These are phyloP conservation scores for Diaprepes abbreviatus DNA, from an alignment of 2,888 invertebrate species.

Conservation along the genomic window DNA sequence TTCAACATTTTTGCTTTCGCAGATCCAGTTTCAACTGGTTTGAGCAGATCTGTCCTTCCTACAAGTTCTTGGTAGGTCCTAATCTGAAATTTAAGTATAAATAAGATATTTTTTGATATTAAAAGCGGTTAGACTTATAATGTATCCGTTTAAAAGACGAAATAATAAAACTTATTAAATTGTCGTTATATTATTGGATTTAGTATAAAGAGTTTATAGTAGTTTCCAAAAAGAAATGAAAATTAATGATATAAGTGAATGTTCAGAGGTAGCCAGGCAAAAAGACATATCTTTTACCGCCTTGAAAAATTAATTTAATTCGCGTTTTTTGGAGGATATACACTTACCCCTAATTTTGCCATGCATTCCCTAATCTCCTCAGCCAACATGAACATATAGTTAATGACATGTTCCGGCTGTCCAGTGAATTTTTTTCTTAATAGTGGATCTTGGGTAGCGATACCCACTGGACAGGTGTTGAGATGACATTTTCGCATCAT, in stretches of 20 bases:
- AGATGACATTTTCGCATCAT: conserved; percentile 99
- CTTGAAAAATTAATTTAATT: no score
- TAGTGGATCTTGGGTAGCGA: conserved; percentile 98
- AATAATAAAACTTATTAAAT: no score
- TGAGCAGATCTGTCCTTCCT: conserved; percentile 90
- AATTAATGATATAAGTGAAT: no score
- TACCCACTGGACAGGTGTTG: conserved; percentile 99
- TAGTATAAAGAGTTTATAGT: no score
- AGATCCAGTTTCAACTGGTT: conserved; percentile 78
- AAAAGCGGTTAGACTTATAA: no score
- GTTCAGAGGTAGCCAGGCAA: no score
- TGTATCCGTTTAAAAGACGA: no score
- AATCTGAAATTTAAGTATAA: conserved; percentile 57
- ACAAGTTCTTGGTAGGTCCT: conserved; percentile 78
- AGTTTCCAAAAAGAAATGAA: no score
- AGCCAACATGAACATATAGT: conserved; percentile 97
- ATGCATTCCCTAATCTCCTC: conserved; percentile 95
- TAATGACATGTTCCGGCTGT: conserved; percentile 97
- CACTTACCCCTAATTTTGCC: conserved; percentile 89
- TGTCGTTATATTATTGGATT: no score
- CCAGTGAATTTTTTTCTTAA: conserved; percentile 97
- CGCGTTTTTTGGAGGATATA: no score
- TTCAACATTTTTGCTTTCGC: conserved; percentile 89
- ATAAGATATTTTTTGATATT: no score
- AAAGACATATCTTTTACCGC: no score